These are phyloP conservation scores for Microtus pennsylvanicus DNA, from an alignment of 2,113 vertebrate species.

Conservation along the genomic window DNA sequence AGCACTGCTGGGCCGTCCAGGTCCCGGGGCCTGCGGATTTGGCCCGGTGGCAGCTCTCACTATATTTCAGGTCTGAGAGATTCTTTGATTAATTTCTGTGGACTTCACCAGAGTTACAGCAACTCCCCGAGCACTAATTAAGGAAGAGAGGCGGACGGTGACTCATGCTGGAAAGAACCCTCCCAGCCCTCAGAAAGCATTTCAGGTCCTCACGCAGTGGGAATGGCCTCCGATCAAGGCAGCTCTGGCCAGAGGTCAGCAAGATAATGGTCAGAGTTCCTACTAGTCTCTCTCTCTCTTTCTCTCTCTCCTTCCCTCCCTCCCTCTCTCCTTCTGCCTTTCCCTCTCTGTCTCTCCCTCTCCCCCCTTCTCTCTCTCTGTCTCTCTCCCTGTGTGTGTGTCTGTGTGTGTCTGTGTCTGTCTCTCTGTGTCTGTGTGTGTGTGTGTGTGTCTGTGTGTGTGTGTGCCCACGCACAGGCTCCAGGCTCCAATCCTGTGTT, in stretches of 20 bases:
- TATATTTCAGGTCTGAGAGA: slow-evolving; percentile 51
- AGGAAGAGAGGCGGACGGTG: slow-evolving; percentile 81
- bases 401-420: not conserved
- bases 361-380: not conserved
- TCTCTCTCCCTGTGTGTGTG: not conserved
- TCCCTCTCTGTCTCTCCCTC: not conserved
- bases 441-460: not conserved
- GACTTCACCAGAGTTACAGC: slow-evolving; percentile 71
- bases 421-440: too few species aligned
- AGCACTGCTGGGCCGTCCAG: not conserved
- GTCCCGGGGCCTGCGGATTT: slow-evolving; percentile 71
- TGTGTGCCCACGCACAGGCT: fast-evolving
- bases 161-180: slow-evolving; percentile 83
- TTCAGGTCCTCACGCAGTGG: not conserved
- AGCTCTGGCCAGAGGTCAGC: not conserved
- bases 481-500: not conserved
- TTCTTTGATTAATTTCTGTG: slow-evolving; percentile 81
- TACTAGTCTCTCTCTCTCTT: not conserved
- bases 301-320: too few species aligned
- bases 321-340: too few species aligned
- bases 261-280: not conserved
- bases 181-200: slow-evolving; percentile 61
- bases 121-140: slow-evolving; percentile 74
- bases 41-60: slow-evolving; percentile 70
- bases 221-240: fast-evolving